A percentile compares a stretch with the other conserved stretches of the same genome.
phyloP scores from a whole-genome alignment of 2,113 vertebrate species.

The Peucedramus taeniatus region DNA sequence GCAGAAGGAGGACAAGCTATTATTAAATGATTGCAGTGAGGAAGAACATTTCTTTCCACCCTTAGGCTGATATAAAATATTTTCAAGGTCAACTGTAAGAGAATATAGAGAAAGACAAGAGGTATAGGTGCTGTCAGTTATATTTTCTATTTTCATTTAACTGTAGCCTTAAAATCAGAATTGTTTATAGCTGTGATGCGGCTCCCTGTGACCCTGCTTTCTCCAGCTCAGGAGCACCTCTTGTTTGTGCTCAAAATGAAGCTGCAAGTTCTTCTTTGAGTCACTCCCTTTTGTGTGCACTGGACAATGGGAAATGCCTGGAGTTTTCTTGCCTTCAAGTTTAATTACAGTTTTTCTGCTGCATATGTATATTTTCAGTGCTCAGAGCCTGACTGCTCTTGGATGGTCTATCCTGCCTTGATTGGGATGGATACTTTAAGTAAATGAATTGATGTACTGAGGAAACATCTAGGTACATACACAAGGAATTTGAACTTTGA shows the following conservation, averaged over 20 bases:
- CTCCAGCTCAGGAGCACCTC: neutral
- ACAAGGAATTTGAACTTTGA: neutral
- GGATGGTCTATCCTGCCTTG: neutral
- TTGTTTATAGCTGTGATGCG: neutral
- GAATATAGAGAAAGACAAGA: slow-evolving; percentile 38
- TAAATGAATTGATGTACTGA: neutral
- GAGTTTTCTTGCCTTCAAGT: neutral
- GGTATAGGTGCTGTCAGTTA: slow-evolving; percentile 32
- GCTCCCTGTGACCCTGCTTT: neutral
- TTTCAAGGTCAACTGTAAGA: slow-evolving; percentile 56
- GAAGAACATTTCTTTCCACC: neutral
- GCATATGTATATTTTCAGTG: neutral
- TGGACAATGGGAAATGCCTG: neutral
- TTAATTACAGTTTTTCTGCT: neutral
- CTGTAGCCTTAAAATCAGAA: slow-evolving; percentile 27
- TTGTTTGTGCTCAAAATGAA: neutral
- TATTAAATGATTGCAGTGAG: slow-evolving; percentile 6
- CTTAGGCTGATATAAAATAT: slow-evolving; percentile 37
- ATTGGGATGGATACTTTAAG: neutral
- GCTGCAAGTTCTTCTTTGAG: neutral
- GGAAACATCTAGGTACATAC: neutral
- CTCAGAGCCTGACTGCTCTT: neutral
- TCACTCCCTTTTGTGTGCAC: neutral
- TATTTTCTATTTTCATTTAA: slow-evolving; percentile 49
- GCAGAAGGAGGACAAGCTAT: slow-evolving; percentile 11